Conservation (phyloP, 2,113 vertebrate species). For the Bostrychus sinensis region DNA sequence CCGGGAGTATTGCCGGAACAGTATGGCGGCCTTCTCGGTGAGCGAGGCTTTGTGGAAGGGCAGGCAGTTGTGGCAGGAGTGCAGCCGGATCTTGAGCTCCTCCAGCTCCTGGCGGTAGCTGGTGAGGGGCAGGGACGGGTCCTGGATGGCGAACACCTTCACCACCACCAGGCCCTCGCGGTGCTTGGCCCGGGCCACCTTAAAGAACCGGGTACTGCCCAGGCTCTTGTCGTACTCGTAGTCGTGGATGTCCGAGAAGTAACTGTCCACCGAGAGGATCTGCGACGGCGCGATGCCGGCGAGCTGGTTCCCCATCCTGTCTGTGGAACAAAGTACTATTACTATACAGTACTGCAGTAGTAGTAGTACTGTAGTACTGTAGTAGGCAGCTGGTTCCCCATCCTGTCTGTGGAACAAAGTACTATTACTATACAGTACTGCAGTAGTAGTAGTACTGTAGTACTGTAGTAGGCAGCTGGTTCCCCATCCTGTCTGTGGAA, state of each 20-base stretch:
- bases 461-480: too few species aligned
- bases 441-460: too few species aligned
- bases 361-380: too few species aligned
- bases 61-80: constrained; percentile 94
- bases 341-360: too few species aligned
- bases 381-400: too few species aligned
- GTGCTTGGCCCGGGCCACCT: constrained; percentile 95
- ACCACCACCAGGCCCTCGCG: constrained; percentile 94
- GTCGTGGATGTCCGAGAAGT: constrained; percentile 97
- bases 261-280: constrained; percentile 98
- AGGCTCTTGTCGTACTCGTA: constrained; percentile 96
- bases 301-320: constrained; percentile 93
- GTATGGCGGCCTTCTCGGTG: constrained; percentile 91
- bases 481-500: too few species aligned
- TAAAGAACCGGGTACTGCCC: constrained; percentile 97
- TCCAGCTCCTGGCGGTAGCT: constrained; percentile 97
- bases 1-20: constrained; percentile 94
- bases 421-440: too few species aligned
- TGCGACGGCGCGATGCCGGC: constrained; percentile 97
- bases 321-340: too few species aligned
- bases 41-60: constrained; percentile 94
- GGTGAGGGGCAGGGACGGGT: constrained; percentile 91
- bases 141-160: constrained; percentile 98
- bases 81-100: constrained; percentile 92
- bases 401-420: too few species aligned